Percentiles rank a stretch among this genome's conserved stretches.
phyloP scores from a whole-genome alignment of 2,113 vertebrate species.

The Triplophysa dalaica region DNA sequence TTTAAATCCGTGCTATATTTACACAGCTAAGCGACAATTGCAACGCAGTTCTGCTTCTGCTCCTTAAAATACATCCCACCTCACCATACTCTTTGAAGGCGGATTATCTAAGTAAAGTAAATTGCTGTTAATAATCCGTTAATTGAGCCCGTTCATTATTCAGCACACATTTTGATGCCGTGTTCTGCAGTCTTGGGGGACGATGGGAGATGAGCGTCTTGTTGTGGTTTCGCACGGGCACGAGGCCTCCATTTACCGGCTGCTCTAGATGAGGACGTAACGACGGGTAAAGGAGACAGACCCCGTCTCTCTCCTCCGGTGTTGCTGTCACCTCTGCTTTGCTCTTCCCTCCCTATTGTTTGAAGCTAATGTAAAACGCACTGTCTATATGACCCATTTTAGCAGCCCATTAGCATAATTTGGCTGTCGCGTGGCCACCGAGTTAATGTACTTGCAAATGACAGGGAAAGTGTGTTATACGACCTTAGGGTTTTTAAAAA shows the following conservation, averaged over 20 bases:
- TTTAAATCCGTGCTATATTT: background rate
- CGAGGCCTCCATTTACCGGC: background rate
- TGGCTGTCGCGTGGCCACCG: constrained; percentile 81
- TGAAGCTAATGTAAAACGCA: constrained; percentile 78
- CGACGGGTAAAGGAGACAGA: constrained; percentile 36
- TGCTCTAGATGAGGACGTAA: constrained; percentile 13
- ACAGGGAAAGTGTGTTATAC: constrained; percentile 87
- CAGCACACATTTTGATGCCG: constrained; percentile 46
- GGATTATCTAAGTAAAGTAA: constrained; percentile 48
- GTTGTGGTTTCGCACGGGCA: constrained; percentile 19
- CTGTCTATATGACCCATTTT: constrained; percentile 86
- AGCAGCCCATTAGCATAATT: constrained; percentile 90
- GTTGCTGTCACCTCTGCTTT: constrained; percentile 72
- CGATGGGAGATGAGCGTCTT: constrained; percentile 26
- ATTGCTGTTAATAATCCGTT: constrained; percentile 55
- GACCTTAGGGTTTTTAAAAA: constrained; percentile 88
- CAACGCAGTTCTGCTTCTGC: background rate
- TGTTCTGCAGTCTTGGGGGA: constrained; percentile 37
- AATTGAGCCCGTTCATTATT: constrained; percentile 57
- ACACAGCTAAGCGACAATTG: background rate
- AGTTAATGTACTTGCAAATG: constrained; percentile 92
- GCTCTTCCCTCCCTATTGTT: constrained; percentile 74
- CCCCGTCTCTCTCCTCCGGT: constrained; percentile 29
- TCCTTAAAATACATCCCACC: background rate
- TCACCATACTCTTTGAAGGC: constrained; percentile 7